Conservation (phyloP, 1,140 invertebrate genomes). For the Pogonognathellus flavescens region DNA sequence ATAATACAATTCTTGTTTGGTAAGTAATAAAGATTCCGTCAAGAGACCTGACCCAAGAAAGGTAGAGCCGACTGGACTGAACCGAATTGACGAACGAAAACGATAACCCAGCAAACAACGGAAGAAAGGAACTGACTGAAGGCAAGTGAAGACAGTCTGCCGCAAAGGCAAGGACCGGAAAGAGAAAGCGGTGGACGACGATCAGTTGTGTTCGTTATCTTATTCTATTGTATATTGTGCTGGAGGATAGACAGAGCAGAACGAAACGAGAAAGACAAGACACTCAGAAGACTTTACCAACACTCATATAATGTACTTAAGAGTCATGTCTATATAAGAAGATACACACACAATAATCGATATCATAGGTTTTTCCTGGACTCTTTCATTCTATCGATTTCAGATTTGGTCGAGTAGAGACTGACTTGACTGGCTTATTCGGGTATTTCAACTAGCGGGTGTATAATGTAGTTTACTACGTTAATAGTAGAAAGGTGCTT, state of each 20-base stretch:
- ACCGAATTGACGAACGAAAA: neutral
- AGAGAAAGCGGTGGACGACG: neutral
- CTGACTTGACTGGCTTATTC: slow-evolving; percentile 16
- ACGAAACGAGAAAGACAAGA: slow-evolving; percentile 44
- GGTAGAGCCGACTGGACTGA: slow-evolving; percentile 18
- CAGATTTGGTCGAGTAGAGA: slow-evolving; percentile 37
- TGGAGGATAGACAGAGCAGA: slow-evolving; percentile 31
- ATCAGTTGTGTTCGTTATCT: slow-evolving; percentile 25
- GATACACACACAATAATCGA: slow-evolving; percentile 49
- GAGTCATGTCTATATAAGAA: slow-evolving; percentile 34
- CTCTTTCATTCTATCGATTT: slow-evolving; percentile 48
- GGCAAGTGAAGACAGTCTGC: slow-evolving; percentile 19
- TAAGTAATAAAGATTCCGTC: slow-evolving; percentile 28
- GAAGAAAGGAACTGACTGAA: slow-evolving; percentile 10
- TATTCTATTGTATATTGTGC: slow-evolving; percentile 20
- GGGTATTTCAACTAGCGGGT: neutral
- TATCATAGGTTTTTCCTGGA: slow-evolving; percentile 50
- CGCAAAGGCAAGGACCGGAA: slow-evolving; percentile 44
- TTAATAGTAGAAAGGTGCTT: neutral
- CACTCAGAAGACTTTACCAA: slow-evolving; percentile 39
- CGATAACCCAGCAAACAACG: neutral
- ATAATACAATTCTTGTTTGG: slow-evolving; percentile 38
- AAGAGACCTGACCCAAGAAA: slow-evolving; percentile 9
- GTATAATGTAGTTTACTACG: slow-evolving; percentile 7
- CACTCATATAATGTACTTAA: slow-evolving; percentile 45